These are phyloP conservation scores for Episyrphus balteatus DNA, from an alignment of 1,140 invertebrate species.

Conservation along the genomic window DNA sequence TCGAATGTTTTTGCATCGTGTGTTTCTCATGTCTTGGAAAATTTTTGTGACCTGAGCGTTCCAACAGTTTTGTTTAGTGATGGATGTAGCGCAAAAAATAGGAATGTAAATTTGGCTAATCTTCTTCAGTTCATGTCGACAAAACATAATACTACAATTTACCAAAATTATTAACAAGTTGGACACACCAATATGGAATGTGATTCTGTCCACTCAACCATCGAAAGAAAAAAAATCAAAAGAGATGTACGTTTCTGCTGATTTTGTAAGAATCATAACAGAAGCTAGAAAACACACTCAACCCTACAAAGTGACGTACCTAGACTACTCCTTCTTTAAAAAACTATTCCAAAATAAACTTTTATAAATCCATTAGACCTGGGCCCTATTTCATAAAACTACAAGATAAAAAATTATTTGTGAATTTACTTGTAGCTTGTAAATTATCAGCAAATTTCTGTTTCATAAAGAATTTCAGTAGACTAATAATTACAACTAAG, in stretches of 20 bases:
- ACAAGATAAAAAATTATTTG: too few species aligned
- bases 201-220: too few species aligned
- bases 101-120: constrained; percentile 28
- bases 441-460: too few species aligned
- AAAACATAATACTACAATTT: constrained; percentile 20
- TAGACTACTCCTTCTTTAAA: constrained; percentile 4
- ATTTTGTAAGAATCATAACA: too few species aligned
- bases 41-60: not conserved
- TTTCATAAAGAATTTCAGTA: too few species aligned
- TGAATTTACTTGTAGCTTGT: too few species aligned
- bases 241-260: constrained; percentile 8
- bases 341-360: not conserved
- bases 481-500: too few species aligned
- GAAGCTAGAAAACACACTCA: constrained; percentile 5
- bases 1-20: too few species aligned
- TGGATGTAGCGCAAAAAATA: constrained; percentile 29
- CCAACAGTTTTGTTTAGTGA: constrained; percentile 26
- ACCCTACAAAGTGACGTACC: constrained; percentile 10
- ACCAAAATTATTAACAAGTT: constrained; percentile 34
- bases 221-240: constrained; percentile 17
- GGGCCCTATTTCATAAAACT: too few species aligned
- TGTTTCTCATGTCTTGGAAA: not conserved
- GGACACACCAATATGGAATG: constrained; percentile 39
- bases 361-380: constrained; percentile 11
- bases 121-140: constrained; percentile 18